A percentile compares a stretch with the other conserved stretches of the same genome.
Conservation (phyloP, 2,797 vertebrate species). For the Natrix natrix region DNA sequence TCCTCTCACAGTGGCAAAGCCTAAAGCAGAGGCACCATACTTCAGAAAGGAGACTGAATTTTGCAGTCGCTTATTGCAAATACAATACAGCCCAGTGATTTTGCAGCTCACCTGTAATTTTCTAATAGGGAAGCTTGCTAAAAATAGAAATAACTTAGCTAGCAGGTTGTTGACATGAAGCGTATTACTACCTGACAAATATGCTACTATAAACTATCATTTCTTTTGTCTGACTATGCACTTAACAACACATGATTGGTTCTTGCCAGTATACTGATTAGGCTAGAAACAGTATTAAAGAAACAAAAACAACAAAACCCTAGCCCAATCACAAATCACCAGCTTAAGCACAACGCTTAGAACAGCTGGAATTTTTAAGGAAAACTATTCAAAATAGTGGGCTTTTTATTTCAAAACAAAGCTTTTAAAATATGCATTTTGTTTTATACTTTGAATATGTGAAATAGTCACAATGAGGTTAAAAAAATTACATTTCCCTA, state of each 20-base stretch:
- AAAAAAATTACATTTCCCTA: background rate
- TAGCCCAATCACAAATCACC: background rate
- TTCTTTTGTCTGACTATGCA: background rate
- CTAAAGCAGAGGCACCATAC: background rate
- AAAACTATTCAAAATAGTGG: background rate
- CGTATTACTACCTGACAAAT: background rate
- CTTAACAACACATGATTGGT: background rate
- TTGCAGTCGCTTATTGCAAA: background rate
- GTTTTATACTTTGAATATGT: background rate
- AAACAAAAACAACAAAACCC: background rate
- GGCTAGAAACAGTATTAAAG: background rate
- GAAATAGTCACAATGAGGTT: background rate
- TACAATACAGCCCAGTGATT: background rate
- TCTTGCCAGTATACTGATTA: background rate
- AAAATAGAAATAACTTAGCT: background rate
- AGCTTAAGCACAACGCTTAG: background rate
- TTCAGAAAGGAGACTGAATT: background rate
- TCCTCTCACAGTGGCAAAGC: background rate
- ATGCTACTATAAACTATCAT: background rate
- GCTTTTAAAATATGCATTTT: background rate
- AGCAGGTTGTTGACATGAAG: background rate
- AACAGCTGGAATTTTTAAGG: background rate
- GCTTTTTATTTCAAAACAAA: background rate
- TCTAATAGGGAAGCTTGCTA: background rate
- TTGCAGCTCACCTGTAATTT: background rate